Conservation (phyloP, 2,797 vertebrate genomes). For the Bucorvus abyssinicus region DNA sequence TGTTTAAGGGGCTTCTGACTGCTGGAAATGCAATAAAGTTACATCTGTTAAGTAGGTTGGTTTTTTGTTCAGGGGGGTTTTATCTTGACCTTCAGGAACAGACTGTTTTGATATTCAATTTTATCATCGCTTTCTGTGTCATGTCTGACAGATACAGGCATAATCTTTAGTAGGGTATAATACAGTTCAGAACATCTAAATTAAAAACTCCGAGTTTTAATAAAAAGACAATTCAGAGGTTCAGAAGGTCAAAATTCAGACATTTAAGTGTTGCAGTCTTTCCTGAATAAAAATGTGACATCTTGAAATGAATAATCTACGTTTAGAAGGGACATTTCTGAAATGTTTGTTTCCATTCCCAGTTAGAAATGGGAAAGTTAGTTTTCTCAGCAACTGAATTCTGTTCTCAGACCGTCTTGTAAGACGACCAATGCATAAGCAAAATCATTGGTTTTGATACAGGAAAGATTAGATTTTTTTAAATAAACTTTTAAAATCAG, state of each 20-base stretch:
- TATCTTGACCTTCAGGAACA: background rate
- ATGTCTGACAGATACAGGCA: background rate
- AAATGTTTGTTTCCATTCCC: background rate
- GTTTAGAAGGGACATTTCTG: background rate
- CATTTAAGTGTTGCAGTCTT: background rate
- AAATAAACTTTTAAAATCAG: background rate
- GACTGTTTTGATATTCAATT: background rate
- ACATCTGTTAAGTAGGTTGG: accelerated
- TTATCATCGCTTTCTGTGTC: background rate
- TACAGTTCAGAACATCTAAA: background rate
- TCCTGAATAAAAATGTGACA: background rate
- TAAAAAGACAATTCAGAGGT: background rate
- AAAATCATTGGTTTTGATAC: background rate
- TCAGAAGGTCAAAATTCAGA: background rate
- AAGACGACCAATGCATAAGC: background rate
- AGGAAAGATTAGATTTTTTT: background rate
- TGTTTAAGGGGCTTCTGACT: background rate
- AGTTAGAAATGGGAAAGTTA: background rate
- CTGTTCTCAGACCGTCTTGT: background rate
- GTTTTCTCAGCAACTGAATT: background rate
- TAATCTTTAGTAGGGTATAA: background rate
- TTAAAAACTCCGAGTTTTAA: background rate
- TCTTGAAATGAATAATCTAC: background rate
- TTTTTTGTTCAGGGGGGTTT: background rate
- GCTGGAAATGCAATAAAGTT: background rate